These are phyloP conservation scores for Nebria salina DNA, from an alignment of 2,888 invertebrate genomes.

Conservation along the genomic window DNA sequence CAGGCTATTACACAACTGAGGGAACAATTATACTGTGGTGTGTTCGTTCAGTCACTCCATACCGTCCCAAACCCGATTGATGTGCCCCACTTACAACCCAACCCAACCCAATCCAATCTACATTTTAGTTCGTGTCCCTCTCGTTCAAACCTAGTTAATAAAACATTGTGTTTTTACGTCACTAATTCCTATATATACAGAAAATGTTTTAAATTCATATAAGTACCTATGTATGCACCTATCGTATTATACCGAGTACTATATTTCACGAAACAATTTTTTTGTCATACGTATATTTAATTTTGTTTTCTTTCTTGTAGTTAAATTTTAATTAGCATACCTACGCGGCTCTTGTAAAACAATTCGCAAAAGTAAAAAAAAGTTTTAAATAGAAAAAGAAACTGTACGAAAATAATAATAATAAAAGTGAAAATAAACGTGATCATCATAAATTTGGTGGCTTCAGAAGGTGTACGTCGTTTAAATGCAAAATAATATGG, in stretches of 20 bases:
- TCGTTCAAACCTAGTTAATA: background rate
- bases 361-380: slow-evolving; percentile 6
- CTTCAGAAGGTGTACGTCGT: slow-evolving; percentile 36
- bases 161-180: background rate
- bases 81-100: slow-evolving; percentile 38
- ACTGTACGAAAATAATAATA: slow-evolving; percentile 20
- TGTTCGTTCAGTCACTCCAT: slow-evolving; percentile 47
- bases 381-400: slow-evolving; percentile 5
- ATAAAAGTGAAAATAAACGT: slow-evolving; percentile 37
- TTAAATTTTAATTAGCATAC: no score
- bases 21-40: slow-evolving; percentile 50
- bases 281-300: no score
- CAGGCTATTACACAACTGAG: slow-evolving; percentile 50
- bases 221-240: no score
- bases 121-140: background rate
- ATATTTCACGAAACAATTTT: no score
- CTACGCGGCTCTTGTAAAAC: background rate
- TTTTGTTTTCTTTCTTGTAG: no score
- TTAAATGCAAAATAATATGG: slow-evolving; percentile 43
- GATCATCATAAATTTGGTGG: slow-evolving; percentile 40
- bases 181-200: background rate
- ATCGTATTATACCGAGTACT: no score
- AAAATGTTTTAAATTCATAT: no score
- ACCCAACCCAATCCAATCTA: slow-evolving; percentile 31
- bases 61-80: slow-evolving; percentile 47